Evolutionary conservation across 2,888 invertebrate species (phyloP), one percentile per base, ranked within the genome.

Genomic region (Sisyra nigra): DNA sequence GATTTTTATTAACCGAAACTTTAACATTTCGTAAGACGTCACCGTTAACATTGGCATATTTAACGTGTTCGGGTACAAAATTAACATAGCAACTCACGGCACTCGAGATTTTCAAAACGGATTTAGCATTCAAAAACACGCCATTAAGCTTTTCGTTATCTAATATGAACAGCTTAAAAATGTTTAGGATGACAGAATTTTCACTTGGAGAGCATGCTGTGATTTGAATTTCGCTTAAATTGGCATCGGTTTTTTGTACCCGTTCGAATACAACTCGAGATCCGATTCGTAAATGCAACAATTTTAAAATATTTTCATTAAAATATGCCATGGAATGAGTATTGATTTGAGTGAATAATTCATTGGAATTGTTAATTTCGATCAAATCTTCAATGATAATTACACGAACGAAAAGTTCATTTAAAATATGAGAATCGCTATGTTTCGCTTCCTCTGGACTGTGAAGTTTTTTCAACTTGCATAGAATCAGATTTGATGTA

Each of bases 211-310:
- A 43, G 53, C 47, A 47, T 41, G 37, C 10, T 14, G 17, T 17
- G 11, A 62, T 52, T 49, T 55, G 54, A 29, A 79, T 59, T 54
- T 74, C 69, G 48, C 71, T 63, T 15, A 69, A 65, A 33, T 64
- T 61, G 1, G 65, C 64, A 47, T 62, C 59, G 3, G 60, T 58
- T 2, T 63, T 53, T n/a, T 51, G 53, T 41, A 58, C 57, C 39
- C 64, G 54, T 32, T 66, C 67, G 17, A 80, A 56, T 31, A 67
- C 59, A 4, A 76, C 61, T 60, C 70, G 74, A 38, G 64, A 62
- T 8, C 79, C 77, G 46, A 67, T 62, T 33, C 68, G 66, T 45
- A 75, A 53, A 48, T 66, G 66, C 37, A 77, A 62, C 47, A 70
- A 67, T 11, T 62, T 54, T 53, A 71, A 69, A 41, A 80, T 57